Percentiles rank a stretch among this genome's conserved stretches.
These are phyloP conservation scores for Caradrina kadenii DNA, from an alignment of 2,888 invertebrate genomes.

Conservation along the genomic window DNA sequence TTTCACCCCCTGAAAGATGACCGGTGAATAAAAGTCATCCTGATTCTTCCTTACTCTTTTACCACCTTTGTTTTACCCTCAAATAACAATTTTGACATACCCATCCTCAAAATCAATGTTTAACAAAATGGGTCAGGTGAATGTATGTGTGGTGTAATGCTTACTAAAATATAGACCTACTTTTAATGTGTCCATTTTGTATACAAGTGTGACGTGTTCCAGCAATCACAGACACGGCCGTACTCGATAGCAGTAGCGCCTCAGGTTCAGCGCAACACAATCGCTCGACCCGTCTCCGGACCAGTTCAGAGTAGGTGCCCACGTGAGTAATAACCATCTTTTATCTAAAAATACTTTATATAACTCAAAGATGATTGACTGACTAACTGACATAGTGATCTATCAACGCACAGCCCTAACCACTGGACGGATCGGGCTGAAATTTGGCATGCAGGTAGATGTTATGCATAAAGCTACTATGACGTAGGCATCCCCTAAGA, in stretches of 20 bases:
- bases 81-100: neutral
- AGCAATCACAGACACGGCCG: constrained; percentile 82
- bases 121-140: constrained; percentile 22
- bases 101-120: constrained; percentile 2
- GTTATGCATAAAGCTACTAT: too few relatives aligned
- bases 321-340: constrained; percentile 66
- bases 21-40: too few relatives aligned
- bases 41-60: too few relatives aligned
- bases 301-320: constrained; percentile 71
- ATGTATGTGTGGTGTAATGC: constrained; percentile 2
- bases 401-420: too few relatives aligned
- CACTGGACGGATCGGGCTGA: too few relatives aligned
- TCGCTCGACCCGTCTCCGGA: constrained; percentile 77
- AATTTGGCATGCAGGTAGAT: too few relatives aligned
- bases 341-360: neutral
- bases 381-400: too few relatives aligned
- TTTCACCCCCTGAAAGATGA: too few relatives aligned
- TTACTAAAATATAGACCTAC: neutral
- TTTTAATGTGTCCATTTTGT: neutral
- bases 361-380: too few relatives aligned
- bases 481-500: too few relatives aligned
- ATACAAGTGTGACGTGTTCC: constrained; percentile 58
- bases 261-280: constrained; percentile 68
- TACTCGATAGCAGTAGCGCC: constrained; percentile 81
- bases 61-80: neutral